Percentiles rank a stretch among this genome's conserved stretches.
phyloP scores from a whole-genome alignment of 2,888 invertebrate species.

The Spialia ferax region DNA sequence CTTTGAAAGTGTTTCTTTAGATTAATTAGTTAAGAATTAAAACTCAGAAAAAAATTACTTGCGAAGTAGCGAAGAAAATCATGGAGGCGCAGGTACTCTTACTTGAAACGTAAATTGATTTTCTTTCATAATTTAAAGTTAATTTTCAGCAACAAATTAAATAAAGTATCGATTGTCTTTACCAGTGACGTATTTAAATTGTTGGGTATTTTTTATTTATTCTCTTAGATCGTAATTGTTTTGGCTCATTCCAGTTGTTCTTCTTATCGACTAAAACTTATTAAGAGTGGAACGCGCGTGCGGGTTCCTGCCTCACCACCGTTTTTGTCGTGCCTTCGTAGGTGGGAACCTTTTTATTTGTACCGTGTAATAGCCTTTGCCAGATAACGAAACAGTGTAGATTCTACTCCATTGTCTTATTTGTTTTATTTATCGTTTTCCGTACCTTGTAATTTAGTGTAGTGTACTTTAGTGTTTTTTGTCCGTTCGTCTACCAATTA shows the following conservation, averaged over 20 bases:
- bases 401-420: slow-evolving; percentile 53
- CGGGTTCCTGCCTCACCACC: slow-evolving; percentile 51
- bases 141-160: too few species aligned
- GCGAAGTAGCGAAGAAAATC: too few species aligned
- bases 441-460: slow-evolving; percentile 27
- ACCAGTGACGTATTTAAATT: not conserved
- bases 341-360: slow-evolving; percentile 71
- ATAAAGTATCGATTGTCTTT: not conserved
- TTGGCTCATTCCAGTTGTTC: not conserved
- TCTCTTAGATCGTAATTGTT: not conserved
- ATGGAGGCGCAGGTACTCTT: too few species aligned
- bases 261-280: not conserved
- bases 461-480: slow-evolving; percentile 18
- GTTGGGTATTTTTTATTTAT: not conserved
- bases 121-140: too few species aligned
- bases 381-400: slow-evolving; percentile 55
- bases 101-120: too few species aligned
- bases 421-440: slow-evolving; percentile 58
- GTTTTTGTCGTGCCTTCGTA: slow-evolving; percentile 49
- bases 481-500: slow-evolving; percentile 65
- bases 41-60: too few species aligned
- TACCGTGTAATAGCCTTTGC: slow-evolving; percentile 62
- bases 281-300: slow-evolving; percentile 47
- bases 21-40: too few species aligned
- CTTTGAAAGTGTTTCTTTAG: too few species aligned